Base-by-base conservation (phyloP, 2,888 invertebrate genomes). In the Entomobrya multifasciata region DNA sequence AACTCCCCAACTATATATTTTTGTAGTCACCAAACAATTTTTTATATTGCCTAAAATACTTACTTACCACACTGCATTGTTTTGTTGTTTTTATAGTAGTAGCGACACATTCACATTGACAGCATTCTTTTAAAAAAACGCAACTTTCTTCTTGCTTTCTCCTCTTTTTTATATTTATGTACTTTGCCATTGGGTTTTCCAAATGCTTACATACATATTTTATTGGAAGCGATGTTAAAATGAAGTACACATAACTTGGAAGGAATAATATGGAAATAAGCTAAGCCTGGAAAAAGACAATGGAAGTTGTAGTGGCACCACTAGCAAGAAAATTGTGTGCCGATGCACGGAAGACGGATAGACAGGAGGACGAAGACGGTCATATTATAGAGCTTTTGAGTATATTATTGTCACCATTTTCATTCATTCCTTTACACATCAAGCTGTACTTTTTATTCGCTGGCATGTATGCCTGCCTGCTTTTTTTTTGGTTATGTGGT, bases 181-280 rank as follows among this genome's bases (percentile, higher is more conserved):
- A 70, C 47, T 70, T 22, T 70, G 10, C 47, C 47, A 17, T 70
- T 22, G 44, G 25, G 22, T 4, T 57, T 57, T 57, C 25, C 47
- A 70, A 25, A 25, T 47, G 47, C 70, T 47, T 47, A 70, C 25
- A 70, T 25, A 44, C 8, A 8, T 36, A 8, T 67, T 49, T 57
- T 70, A 70, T 70, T 70, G 70, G 15, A 47, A 47, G 47, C 22
- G 25, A 44, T 70, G 70, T 47, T 47, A 47, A 47, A 70, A 47
- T 70, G 47, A 70, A 70, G 70, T 44, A 65, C 62, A 13, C 49
- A 49, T n/a, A 15, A n/a, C 49, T 49, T 15, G 15, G 65, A 10
- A 70, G 70, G 70, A 70, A 70, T 47, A 47, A 47, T 70, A 70
- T 70, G 70, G 70, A 70, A 70, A 70, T 70, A 47, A 70, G 70